phyloP scores from a whole-genome alignment of 1,140 invertebrate genomes.

The Fopius arisanus region DNA sequence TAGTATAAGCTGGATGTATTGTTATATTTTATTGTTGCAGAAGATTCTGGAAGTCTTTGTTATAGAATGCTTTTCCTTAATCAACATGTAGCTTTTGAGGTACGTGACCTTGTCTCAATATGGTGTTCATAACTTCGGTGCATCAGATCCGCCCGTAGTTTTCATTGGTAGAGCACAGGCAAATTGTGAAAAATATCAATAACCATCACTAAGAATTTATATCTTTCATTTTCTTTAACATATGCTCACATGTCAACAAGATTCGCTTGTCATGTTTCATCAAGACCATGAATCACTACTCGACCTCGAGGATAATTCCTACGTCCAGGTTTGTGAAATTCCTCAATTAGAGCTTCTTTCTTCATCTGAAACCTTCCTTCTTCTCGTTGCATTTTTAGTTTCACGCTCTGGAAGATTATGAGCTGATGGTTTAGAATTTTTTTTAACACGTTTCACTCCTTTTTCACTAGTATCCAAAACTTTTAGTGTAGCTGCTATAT shows the following conservation, averaged over 20 bases:
- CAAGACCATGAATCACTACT: constrained; percentile 10
- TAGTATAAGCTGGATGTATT: too few species aligned
- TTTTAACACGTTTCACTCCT: not conserved
- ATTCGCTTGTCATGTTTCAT: constrained; percentile 25
- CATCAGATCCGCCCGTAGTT: too few species aligned
- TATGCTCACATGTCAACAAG: constrained; percentile 25
- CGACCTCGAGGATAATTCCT: constrained; percentile 20
- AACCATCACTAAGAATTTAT: constrained; percentile 18
- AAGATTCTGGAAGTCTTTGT: constrained; percentile 17
- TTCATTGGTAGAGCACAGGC: constrained; percentile 30
- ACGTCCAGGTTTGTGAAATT: constrained; percentile 4
- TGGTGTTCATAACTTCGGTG: too few species aligned
- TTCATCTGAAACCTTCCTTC: not conserved
- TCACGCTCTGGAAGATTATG: not conserved
- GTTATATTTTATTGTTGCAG: constrained; percentile 5
- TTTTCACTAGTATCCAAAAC: too few species aligned
- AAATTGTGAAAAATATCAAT: constrained; percentile 29
- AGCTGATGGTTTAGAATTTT: not conserved
- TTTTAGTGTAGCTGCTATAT: not conserved
- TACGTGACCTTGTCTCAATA: constrained; percentile 34
- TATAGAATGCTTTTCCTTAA: constrained; percentile 22
- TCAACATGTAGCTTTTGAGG: constrained; percentile 26
- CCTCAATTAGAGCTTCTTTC: not conserved
- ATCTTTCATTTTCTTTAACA: not conserved
- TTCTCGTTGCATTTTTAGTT: not conserved